phyloP scores from a whole-genome alignment of 1,140 invertebrate genomes.

The Zaprionus capensis region DNA sequence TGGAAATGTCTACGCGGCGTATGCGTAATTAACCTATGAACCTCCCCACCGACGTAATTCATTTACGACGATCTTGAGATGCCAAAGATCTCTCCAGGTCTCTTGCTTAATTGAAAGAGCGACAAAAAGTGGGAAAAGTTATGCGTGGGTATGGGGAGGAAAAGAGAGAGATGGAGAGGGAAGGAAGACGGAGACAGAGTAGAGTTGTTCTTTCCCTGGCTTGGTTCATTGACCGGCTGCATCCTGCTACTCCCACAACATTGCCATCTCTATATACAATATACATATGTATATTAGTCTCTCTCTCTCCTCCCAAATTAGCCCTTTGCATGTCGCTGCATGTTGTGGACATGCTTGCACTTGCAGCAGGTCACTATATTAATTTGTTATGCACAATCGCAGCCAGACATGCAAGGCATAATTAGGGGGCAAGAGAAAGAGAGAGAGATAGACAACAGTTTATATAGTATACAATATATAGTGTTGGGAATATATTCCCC shows the following conservation, averaged over 20 bases:
- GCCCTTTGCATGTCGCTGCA: background rate
- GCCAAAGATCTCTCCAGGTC: background rate
- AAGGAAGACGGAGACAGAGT: background rate
- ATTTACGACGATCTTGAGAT: slow-evolving; percentile 50
- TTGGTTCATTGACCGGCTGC: slow-evolving; percentile 54
- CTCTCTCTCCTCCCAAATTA: background rate
- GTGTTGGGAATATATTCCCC: slow-evolving; percentile 14
- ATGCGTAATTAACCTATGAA: slow-evolving; percentile 76
- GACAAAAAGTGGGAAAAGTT: background rate
- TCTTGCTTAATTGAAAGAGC: background rate
- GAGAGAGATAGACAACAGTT: no score
- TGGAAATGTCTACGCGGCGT: slow-evolving; percentile 47
- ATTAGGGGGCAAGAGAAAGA: background rate
- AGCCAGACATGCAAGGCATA: background rate
- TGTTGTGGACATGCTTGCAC: background rate
- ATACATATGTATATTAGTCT: no score
- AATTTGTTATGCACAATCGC: background rate
- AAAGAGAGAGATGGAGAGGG: background rate
- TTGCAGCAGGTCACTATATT: background rate
- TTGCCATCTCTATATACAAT: slow-evolving; percentile 4
- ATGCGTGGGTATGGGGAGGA: slow-evolving; percentile 13
- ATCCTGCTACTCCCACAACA: slow-evolving; percentile 7
- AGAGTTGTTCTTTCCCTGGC: no score
- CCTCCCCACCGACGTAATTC: slow-evolving; percentile 48
- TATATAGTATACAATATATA: no score